These are phyloP conservation scores for Tachina grossa DNA, from an alignment of 2,888 invertebrate species.

Conservation along the genomic window DNA sequence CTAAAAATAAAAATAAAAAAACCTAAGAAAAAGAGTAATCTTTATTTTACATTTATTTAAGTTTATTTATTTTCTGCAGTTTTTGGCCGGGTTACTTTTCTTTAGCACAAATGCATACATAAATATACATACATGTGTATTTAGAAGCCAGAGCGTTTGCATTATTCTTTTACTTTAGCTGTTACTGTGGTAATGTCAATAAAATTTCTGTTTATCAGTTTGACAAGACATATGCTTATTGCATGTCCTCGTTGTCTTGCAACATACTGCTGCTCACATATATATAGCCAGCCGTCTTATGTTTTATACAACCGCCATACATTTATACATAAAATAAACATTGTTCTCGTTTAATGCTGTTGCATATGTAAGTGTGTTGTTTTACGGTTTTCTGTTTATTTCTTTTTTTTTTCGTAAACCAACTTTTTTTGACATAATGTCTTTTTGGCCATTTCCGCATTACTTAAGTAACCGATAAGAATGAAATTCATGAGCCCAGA, in stretches of 20 bases:
- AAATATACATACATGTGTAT: background rate
- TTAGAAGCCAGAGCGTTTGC: slow-evolving; percentile 38
- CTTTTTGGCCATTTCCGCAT: slow-evolving; percentile 71
- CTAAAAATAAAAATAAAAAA: background rate
- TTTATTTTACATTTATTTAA: slow-evolving; percentile 70
- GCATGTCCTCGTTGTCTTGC: slow-evolving; percentile 70
- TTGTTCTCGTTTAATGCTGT: slow-evolving; percentile 59
- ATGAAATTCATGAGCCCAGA: slow-evolving; percentile 70
- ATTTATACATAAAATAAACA: slow-evolving; percentile 27
- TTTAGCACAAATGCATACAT: slow-evolving; percentile 16
- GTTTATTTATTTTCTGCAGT: slow-evolving; percentile 62
- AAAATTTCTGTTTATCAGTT: slow-evolving; percentile 75
- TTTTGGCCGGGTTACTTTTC: slow-evolving; percentile 37
- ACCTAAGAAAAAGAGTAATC: slow-evolving; percentile 59
- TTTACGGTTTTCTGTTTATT: slow-evolving; percentile 52
- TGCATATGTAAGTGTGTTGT: slow-evolving; percentile 48
- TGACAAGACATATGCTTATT: slow-evolving; percentile 74
- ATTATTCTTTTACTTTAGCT: slow-evolving; percentile 48
- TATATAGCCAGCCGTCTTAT: slow-evolving; percentile 5
- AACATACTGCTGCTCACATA: slow-evolving; percentile 55
- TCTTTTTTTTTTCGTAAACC: slow-evolving; percentile 30
- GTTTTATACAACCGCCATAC: slow-evolving; percentile 25
- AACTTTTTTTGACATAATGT: slow-evolving; percentile 70
- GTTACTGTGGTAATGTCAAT: slow-evolving; percentile 74
- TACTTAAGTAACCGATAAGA: slow-evolving; percentile 72